Base-by-base conservation (phyloP, 1,140 invertebrate genomes). In the Bombus superbus region DNA sequence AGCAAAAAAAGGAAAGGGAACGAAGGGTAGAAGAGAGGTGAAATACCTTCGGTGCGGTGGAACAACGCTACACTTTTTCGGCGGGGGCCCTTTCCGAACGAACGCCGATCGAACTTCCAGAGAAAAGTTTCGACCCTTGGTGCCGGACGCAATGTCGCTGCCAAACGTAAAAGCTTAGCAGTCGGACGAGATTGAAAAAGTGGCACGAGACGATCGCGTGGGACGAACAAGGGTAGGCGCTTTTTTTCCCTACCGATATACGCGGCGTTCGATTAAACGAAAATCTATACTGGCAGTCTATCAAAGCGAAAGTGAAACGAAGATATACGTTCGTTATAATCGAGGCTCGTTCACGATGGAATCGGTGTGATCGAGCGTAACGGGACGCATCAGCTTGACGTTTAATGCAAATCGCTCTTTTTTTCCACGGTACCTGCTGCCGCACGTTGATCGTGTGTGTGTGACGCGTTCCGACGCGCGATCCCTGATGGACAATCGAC, bases 81-180 rank as follows among this genome's bases (percentile, higher is more conserved):
- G 1, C 22, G 9, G 38, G 25, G n/a, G 13, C 1, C 10, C 28
- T 40, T 40, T 77, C 4, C 35, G 13, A 42, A 13, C n/a, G 18
- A 47, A 28, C 28, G 13, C 4, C 64, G 78, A 69, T 73, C 69
- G 38, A 62, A 81, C n/a, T 81, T 44, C 11, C n/a, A 18, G 69
- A 8, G 69, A 13, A 44, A 81, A 81, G 69, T 81, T 81, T 71
- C 5, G 18, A 53, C 47, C 18, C 47, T 53, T 22, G 47, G 18
- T 53, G 47, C 5, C 15, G 28, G 59, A 32, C 40, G 38, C 38
- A 8, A 38, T 57, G 68, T 72, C 53, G 79, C 13, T 35, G 53
- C 28, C 38, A 44, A 81, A 81, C 2, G 47, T 72, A 42, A 73
- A 72, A 73, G 47, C 38, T 62, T 53, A 76, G 53, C 15, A 44